Evolutionary conservation across 2,888 invertebrate species (phyloP), one percentile per base, ranked within the genome.

Genomic region (Prosapia bicincta): DNA sequence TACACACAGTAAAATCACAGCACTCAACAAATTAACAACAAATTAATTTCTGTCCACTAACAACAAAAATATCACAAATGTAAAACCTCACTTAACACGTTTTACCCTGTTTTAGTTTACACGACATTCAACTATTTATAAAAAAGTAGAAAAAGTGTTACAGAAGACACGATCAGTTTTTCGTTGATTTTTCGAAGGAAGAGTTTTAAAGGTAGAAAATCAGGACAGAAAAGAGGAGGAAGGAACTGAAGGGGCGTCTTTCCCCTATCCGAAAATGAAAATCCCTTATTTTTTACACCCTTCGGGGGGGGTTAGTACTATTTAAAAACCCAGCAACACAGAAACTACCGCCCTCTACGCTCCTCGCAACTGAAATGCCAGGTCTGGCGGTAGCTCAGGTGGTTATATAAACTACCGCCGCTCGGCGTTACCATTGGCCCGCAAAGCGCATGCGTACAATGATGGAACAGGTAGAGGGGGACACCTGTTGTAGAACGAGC

Each of bases 381-480:
- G 74, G 66, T 74, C 67, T 54, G 13, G 65, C 68, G 68, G 15
- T 43, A 54, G 73, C 26, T 69, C 74, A 69, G 69, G 74, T 69
- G 65, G 69, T 69, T 74, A 74, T 74, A 74, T 74, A 74, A 74
- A 74, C 74, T 74, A 69, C 54, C 26, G 28, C 24, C 54, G 76
- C 76, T 54, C 69, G 68, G 72, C 20, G 10, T 54, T 15, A 23
- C 28, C 28, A 71, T 71, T 76, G 76, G 75, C 28, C 10, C 54
- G 30, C 32, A 54, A 20, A 24, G 70, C 69, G 76, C 72, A 65
- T 20, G 76, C 67, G 74, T 65, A 68, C 20, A 9, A 26, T 9
- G 24, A 25, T 65, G 38, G 38, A 25, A 13, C 13, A 23, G 26
- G 69, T 67, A 20, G 43, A 30, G 26, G 72, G 76, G 76, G 66